These are phyloP conservation scores for Agrypnus murinus DNA, from an alignment of 2,888 invertebrate species.

Conservation along the genomic window DNA sequence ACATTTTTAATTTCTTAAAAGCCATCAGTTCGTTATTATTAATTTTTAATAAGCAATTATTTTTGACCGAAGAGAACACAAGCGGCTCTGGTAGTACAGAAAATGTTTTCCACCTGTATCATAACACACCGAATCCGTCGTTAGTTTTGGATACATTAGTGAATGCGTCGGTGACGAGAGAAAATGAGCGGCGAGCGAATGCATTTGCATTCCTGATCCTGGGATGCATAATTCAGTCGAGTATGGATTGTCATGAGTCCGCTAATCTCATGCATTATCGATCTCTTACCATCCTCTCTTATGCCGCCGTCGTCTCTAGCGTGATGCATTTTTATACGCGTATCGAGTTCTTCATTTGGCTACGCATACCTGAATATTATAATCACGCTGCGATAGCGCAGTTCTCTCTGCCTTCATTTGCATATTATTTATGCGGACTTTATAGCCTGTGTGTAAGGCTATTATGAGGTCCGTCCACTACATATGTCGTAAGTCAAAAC, in stretches of 20 bases:
- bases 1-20: conserved; percentile 68
- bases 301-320: conserved; percentile 48
- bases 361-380: conserved; percentile 54
- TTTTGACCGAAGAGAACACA: conserved; percentile 22
- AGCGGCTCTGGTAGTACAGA: conserved; percentile 11
- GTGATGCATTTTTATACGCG: conserved; percentile 51
- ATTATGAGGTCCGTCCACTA: conserved; percentile 57
- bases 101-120: conserved; percentile 2
- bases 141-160: conserved; percentile 10
- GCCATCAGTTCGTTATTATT: conserved; percentile 50
- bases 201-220: conserved; percentile 50
- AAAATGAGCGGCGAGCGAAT: conserved; percentile 25
- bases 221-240: conserved; percentile 53
- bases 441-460: conserved; percentile 59
- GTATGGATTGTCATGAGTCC: conserved; percentile 47
- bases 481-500: conserved; percentile 57
- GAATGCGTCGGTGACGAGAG: conserved; percentile 15
- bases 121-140: no score
- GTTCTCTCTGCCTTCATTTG: conserved; percentile 58
- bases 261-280: conserved; percentile 50
- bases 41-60: conserved; percentile 38
- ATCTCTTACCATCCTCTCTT: conserved; percentile 42
- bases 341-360: conserved; percentile 52
- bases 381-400: conserved; percentile 54
- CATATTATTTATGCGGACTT: conserved; percentile 63